These are phyloP conservation scores for Meandrusa payeni DNA, from an alignment of 2,888 invertebrate genomes.

Conservation along the genomic window DNA sequence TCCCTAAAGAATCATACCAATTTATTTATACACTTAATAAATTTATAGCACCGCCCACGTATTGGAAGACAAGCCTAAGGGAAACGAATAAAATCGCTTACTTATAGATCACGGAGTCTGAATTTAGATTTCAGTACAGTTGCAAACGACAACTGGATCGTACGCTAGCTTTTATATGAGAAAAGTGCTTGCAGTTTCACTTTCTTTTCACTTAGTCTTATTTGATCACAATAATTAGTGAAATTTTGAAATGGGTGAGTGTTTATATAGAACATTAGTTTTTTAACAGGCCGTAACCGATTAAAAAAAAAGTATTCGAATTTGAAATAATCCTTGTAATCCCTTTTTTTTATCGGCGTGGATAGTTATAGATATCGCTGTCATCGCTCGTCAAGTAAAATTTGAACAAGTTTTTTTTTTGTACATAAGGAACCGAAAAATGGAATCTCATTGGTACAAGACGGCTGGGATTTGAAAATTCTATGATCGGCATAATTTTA, in stretches of 20 bases:
- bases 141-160: conserved; percentile 13
- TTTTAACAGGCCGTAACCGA: too few species aligned
- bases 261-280: too few species aligned
- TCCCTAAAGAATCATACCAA: background rate
- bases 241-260: conserved; percentile 11
- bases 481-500: too few species aligned
- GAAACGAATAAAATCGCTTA: conserved; percentile 23
- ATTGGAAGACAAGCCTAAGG: conserved; percentile 12
- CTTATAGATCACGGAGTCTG: conserved; percentile 21
- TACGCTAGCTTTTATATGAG: background rate
- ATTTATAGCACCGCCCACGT: conserved; percentile 16
- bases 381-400: too few species aligned
- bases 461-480: too few species aligned
- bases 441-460: too few species aligned
- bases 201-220: background rate
- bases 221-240: background rate
- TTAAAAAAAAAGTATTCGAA: too few species aligned
- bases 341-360: too few species aligned
- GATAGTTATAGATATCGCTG: too few species aligned
- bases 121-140: conserved; percentile 25
- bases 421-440: too few species aligned
- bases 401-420: too few species aligned
- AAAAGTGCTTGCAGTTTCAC: background rate
- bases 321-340: too few species aligned
- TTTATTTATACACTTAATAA: background rate